phyloP scores from a whole-genome alignment of 2,113 vertebrate genomes.

The Misgurnus anguillicaudatus region DNA sequence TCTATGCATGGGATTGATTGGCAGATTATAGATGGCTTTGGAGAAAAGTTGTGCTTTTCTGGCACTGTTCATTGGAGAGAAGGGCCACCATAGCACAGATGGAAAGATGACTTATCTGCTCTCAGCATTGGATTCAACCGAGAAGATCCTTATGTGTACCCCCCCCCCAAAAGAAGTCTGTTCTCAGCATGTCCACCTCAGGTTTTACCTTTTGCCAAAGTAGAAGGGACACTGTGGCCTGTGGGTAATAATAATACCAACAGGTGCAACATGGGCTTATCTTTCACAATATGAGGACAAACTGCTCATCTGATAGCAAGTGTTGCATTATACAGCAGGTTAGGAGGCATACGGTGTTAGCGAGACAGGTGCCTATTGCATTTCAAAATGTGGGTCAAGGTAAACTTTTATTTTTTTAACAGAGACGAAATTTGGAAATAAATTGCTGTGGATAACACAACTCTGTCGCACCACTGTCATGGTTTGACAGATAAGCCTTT shows the following conservation, averaged over 20 bases:
- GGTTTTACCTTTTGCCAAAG: conserved; percentile 28
- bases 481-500: conserved; percentile 15
- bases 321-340: neutral
- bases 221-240: conserved; percentile 19
- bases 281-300: conserved; percentile 4
- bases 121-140: neutral
- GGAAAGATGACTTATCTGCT: neutral
- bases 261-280: conserved; percentile 24
- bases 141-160: neutral
- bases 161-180: neutral
- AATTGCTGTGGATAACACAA: neutral
- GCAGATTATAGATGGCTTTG: neutral
- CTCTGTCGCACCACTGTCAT: neutral
- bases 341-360: neutral
- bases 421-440: neutral
- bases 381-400: conserved; percentile 1
- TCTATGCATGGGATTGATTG: neutral
- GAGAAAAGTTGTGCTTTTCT: neutral
- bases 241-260: conserved; percentile 36
- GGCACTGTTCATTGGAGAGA: neutral
- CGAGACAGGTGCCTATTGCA: neutral
- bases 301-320: neutral
- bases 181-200: conserved; percentile 6
- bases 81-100: neutral
- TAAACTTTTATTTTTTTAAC: neutral